Evolutionary conservation across 1,140 invertebrate genomes (phyloP).

Genomic region (Pseudomyrmex sp.): DNA sequence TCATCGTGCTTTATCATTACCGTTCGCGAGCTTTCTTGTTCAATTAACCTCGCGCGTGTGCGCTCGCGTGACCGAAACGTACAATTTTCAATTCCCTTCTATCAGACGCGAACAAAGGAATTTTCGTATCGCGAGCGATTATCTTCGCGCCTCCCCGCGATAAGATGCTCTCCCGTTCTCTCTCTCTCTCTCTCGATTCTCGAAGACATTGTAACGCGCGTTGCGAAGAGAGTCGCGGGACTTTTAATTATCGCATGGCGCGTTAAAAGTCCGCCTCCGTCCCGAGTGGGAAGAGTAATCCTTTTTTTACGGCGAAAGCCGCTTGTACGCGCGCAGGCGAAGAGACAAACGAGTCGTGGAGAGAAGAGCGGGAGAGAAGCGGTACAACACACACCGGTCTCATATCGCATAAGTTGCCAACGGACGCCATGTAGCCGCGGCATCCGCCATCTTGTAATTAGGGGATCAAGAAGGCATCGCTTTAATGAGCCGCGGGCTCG

Average conservation of each 20-base stretch:
- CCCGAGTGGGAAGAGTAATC: conserved; percentile 22
- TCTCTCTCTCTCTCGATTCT: too few relatives aligned
- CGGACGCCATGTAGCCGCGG: conserved; percentile 78
- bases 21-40: conserved; percentile 29
- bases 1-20: conserved; percentile 30
- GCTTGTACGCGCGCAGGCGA: neutral
- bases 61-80: neutral
- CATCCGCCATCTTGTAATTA: conserved; percentile 84
- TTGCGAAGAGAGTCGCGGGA: neutral
- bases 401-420: conserved; percentile 54
- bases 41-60: conserved; percentile 32
- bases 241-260: conserved; percentile 30
- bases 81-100: neutral
- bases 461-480: conserved; percentile 81
- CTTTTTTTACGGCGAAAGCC: neutral
- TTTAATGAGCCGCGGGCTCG: conserved; percentile 81
- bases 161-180: neutral
- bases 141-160: neutral
- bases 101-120: neutral
- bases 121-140: neutral
- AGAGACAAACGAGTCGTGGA: conserved; percentile 26
- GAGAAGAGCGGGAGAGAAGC: neutral
- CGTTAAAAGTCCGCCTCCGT: neutral
- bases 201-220: neutral
- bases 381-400: neutral